Evolutionary conservation across 2,888 invertebrate species (phyloP), one percentile per base, ranked within the genome.

Genomic region (Limnephilus marmoratus): DNA sequence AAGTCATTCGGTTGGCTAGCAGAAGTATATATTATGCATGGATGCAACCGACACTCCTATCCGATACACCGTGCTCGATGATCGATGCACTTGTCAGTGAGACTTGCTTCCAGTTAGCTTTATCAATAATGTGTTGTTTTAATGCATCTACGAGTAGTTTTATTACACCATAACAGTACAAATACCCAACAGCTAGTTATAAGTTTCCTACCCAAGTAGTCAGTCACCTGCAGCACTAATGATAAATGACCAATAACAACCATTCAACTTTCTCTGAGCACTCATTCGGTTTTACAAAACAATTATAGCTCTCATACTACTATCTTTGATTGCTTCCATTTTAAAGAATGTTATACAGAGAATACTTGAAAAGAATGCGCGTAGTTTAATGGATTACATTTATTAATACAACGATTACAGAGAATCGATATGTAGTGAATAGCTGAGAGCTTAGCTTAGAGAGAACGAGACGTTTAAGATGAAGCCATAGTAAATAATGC

Each of bases 271-370:
- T 83, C 83, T 83, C 83, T 34, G 7, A 37, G 31, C 34, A n/a
- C 9, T 83, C 83, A 83, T 34, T 41, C 37, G 24, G 13, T 83
- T 83, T 37, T 83, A 83, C 83, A 83, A 83, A 83, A 83, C 83
- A 37, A 83, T 83, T 37, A 37, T 18, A 3, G 5, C 24, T 5
- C 24, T 68, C 24, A n/a, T 37, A 4, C n/a, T 68, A n/a, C 68
- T 68, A 68, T 9, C n/a, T n/a, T n/a, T n/a, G 68, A 68, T 68
- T 24, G 9, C 68, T 68, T 68, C 7, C 24, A 68, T 9, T n/a
- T 68, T 7, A 9, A 68, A n/a, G 7, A n/a, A 2, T 45, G 45
- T 45, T 45, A 11, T 45, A 45, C 2, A 45, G 12, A 45, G 45
- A 45, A 45, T 12, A 12, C 12, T 45, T 12, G 12, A 41, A 12